Conservation (phyloP, 2,113 vertebrate genomes). For the Myxocyprinus asiaticus region DNA sequence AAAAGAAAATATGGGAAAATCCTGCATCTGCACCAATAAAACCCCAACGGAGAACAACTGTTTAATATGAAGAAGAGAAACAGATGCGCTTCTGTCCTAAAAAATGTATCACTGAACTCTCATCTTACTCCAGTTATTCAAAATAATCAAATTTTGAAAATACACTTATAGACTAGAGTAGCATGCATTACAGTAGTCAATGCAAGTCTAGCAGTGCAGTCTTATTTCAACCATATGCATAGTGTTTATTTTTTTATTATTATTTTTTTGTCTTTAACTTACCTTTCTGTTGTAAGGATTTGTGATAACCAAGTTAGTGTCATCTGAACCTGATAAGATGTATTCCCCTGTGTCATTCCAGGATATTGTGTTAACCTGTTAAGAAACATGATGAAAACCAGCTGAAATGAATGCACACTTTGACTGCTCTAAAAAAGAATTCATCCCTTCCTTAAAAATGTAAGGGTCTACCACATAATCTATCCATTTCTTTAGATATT, state of each 20-base stretch:
- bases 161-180: neutral
- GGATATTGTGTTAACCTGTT: constrained; percentile 96
- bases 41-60: too few species aligned
- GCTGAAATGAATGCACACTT: too few species aligned
- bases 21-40: too few species aligned
- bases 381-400: constrained; percentile 44
- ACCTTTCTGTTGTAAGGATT: constrained; percentile 98
- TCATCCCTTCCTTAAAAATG: too few species aligned
- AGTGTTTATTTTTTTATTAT: too few species aligned
- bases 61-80: too few species aligned
- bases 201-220: neutral
- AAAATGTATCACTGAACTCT: neutral
- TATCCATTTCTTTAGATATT: too few species aligned
- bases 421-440: too few species aligned
- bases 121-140: neutral
- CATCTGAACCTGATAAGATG: constrained; percentile 95
- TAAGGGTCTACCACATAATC: too few species aligned
- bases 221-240: neutral
- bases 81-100: neutral
- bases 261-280: constrained; percentile 37
- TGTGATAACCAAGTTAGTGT: constrained; percentile 94
- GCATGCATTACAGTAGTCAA: neutral
- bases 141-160: neutral
- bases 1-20: too few species aligned
- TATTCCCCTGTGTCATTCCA: constrained; percentile 98